Base-by-base conservation (phyloP, 2,797 vertebrate species). In the Falco berigora region DNA sequence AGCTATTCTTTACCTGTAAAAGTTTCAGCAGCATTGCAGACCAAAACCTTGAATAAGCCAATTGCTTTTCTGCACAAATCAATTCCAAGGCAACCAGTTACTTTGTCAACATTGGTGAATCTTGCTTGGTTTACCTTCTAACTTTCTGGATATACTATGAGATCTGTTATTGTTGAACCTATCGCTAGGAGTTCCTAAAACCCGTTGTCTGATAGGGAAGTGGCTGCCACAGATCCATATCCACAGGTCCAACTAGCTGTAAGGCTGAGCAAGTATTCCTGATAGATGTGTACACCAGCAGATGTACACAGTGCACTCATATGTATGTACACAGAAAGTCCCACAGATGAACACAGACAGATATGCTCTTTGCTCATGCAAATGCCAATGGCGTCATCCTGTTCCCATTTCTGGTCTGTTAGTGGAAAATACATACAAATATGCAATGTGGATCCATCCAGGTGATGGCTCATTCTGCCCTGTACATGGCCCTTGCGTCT, bases 261-360 rank as follows among this genome's bases (percentile, higher is more conserved):
- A 47, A 24, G 21, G 23, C 50, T 80, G 12, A 25, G 46, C 5
- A 1, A 4, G 8, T 61, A 28, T 25, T 67, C 36, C 44, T 24
- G 50, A 20, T 1, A 55, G 25, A 14, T 28, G 21, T 25, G 30
- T 36, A 6, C 6, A 5, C n/a, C 71, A 40, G 27, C 18, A 49
- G 1, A 0, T 0, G 1, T 24, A 24, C 16, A 68, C 10, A 42
- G 7, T 27, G n/a, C 12, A 47, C 46, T 27, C 11, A 5, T 25
- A 28, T 1, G 3, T 40, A 56, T 8, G 18, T 16, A 59, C 36
- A 8, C 9, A n/a, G 17, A 13, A 19, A 72, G 14, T 68, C 23
- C 64, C 30, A 34, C 19, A 19, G 46, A 14, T 73, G 53, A 64
- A 25, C 12, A 28, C 38, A 71, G 49, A 22, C 24, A 36, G 25